These are phyloP conservation scores for Bradypus variegatus DNA, from an alignment of 2,797 vertebrate genomes.

Conservation along the genomic window DNA sequence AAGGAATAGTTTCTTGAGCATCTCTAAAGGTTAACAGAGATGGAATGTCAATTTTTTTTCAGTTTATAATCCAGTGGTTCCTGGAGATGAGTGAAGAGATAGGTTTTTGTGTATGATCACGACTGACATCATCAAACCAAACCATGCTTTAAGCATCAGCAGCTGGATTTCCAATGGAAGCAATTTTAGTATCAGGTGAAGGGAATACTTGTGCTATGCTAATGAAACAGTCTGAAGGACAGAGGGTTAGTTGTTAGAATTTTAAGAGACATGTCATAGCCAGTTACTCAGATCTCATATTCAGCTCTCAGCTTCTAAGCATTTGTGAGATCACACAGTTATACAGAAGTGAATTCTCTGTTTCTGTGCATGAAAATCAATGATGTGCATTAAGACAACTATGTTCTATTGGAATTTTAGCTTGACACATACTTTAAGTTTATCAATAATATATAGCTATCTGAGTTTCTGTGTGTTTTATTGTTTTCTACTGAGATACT, in stretches of 20 bases:
- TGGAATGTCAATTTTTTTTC: conserved; percentile 73
- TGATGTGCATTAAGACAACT: conserved; percentile 46
- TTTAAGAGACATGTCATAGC: neutral
- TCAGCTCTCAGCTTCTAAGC: conserved; percentile 43
- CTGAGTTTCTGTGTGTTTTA: conserved; percentile 42
- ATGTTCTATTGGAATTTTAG: conserved; percentile 38
- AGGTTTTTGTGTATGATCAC: conserved; percentile 58
- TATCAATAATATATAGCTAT: conserved; percentile 55
- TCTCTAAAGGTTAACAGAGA: conserved; percentile 80
- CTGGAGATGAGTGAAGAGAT: conserved; percentile 60
- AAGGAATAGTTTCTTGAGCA: conserved; percentile 75
- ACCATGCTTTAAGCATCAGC: conserved; percentile 42
- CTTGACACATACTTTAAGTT: conserved; percentile 53
- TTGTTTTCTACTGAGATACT: conserved; percentile 61
- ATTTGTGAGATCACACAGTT: conserved; percentile 20
- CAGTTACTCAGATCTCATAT: conserved; percentile 44
- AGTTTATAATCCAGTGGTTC: conserved; percentile 72
- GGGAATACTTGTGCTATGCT: conserved; percentile 25
- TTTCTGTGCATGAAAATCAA: conserved; percentile 60
- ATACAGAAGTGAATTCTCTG: conserved; percentile 51
- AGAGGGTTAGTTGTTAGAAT: conserved; percentile 23
- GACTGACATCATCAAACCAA: conserved; percentile 57
- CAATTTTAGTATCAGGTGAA: neutral
- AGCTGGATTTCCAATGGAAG: conserved; percentile 36
- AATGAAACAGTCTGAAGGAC: conserved; percentile 29